Evolutionary conservation across 2,888 invertebrate genomes (phyloP).

Genomic region (Salticus scenicus): DNA sequence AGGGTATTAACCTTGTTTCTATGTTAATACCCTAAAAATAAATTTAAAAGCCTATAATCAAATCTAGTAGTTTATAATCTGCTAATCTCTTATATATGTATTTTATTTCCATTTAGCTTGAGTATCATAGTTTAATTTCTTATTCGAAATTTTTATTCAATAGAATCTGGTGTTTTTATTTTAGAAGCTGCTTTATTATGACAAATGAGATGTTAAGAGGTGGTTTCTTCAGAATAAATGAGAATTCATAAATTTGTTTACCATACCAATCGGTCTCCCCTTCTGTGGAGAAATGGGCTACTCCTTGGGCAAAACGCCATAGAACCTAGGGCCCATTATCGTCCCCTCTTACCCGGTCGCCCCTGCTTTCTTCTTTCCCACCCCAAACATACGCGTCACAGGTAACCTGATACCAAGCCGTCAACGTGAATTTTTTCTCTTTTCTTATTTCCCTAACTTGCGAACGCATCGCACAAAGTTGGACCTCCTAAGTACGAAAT

Average conservation of each 20-base stretch:
- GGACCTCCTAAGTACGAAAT: conserved; percentile 31
- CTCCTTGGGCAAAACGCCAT: conserved; percentile 43
- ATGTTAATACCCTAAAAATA: too few relatives aligned
- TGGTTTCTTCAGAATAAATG: not conserved
- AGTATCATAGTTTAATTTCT: too few relatives aligned
- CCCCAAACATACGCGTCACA: conserved; percentile 49
- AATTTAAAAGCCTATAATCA: too few relatives aligned
- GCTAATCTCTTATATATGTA: too few relatives aligned
- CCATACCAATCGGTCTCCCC: conserved; percentile 37
- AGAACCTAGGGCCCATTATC: conserved; percentile 60
- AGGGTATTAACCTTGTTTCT: too few relatives aligned
- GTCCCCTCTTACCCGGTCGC: conserved; percentile 28
- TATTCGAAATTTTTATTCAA: not conserved
- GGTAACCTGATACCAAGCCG: conserved; percentile 64
- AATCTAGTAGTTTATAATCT: too few relatives aligned
- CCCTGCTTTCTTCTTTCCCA: conserved; percentile 41
- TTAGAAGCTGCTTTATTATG: too few relatives aligned
- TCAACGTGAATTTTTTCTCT: conserved; percentile 49
- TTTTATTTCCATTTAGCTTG: too few relatives aligned
- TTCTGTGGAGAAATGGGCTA: conserved; percentile 44
- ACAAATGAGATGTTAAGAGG: not conserved
- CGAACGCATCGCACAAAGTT: conserved; percentile 6
- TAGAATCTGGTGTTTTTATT: not conserved
- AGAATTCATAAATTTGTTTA: conserved; percentile 3
- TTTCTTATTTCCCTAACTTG: conserved; percentile 22